Evolutionary conservation across 2,888 invertebrate genomes (phyloP), one percentile per base, ranked within the genome.

Genomic region (Trissonchulus sp.): DNA sequence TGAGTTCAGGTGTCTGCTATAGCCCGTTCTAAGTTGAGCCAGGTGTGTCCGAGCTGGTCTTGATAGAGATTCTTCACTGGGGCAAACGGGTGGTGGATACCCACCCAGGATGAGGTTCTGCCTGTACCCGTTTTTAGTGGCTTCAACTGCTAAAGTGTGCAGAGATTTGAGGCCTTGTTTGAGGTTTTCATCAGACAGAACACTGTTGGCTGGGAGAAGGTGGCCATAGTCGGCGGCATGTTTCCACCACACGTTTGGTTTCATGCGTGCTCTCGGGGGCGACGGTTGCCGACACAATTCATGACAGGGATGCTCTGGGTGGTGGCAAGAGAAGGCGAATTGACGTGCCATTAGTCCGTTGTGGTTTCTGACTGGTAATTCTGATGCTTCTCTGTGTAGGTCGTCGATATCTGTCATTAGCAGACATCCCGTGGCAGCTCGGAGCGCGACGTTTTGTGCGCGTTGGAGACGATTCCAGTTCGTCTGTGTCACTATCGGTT

Each of bases 71-170:
- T 65, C 65, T 65, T 65, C 65, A 15, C 34, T 34, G 15, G 8
- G 8, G 18, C 31, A 31, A 34, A 65, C 65, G 34, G 65, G 65
- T 15, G 65, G 31, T 18, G 15, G 8, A n/a, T 65, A 65, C 34
- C 65, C 65, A 65, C 8, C 65, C 8, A 65, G 65, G 18, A 65
- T 8, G 65, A 65, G 15, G n/a, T 60, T 60, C 65, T 65, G 65
- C 34, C 34, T 65, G 65, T 65, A 65, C n/a, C 65, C 65, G 60
- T 60, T 60, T 60, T 60, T 60, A 60, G 60, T 60, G n/a, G 60
- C 60, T 60, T 60, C 60, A 18, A 60, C 60, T 60, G 60, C 60
- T n/a, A 18, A 18, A 60, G 60, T 60, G 60, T 60, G 60, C 18
- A 60, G 18, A 60, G 18, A n/a, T 60, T 60, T 60, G 18, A 60